These are phyloP conservation scores for Micoletzkya japonica DNA, from an alignment of 2,888 invertebrate genomes.

Conservation along the genomic window DNA sequence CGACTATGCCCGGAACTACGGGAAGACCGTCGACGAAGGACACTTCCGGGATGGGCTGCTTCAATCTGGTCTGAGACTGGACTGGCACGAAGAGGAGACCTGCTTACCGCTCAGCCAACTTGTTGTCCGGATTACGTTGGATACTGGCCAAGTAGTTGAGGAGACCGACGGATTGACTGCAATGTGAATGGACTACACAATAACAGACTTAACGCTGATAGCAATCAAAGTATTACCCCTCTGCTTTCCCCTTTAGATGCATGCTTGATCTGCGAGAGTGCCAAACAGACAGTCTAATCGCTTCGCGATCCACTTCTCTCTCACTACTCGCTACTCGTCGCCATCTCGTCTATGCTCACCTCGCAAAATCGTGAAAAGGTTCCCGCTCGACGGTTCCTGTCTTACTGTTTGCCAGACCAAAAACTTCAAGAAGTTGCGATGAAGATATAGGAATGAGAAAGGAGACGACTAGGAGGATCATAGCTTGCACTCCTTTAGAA, in stretches of 20 bases:
- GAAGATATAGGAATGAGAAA: too few relatives aligned
- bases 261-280: too few relatives aligned
- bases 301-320: too few relatives aligned
- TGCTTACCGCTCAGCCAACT: slow-evolving; percentile 41
- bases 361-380: slow-evolving; percentile 47
- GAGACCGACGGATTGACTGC: slow-evolving; percentile 47
- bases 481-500: too few relatives aligned
- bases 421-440: slow-evolving; percentile 46
- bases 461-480: too few relatives aligned
- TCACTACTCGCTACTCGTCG: too few relatives aligned
- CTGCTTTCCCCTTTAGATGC: too few relatives aligned
- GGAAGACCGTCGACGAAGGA: slow-evolving; percentile 50
- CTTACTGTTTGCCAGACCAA: slow-evolving; percentile 48
- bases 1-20: slow-evolving; percentile 49
- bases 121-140: slow-evolving; percentile 47
- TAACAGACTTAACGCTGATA: too few relatives aligned
- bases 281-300: too few relatives aligned
- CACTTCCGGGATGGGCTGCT: slow-evolving; percentile 38
- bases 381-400: slow-evolving; percentile 43
- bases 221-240: too few relatives aligned
- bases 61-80: slow-evolving; percentile 23
- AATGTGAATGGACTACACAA: too few relatives aligned
- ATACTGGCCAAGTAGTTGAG: slow-evolving; percentile 46
- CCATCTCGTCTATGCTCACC: too few relatives aligned
- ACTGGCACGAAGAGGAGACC: neutral